Base-by-base conservation (phyloP, 2,113 vertebrate species). In the Clupea harengus region DNA sequence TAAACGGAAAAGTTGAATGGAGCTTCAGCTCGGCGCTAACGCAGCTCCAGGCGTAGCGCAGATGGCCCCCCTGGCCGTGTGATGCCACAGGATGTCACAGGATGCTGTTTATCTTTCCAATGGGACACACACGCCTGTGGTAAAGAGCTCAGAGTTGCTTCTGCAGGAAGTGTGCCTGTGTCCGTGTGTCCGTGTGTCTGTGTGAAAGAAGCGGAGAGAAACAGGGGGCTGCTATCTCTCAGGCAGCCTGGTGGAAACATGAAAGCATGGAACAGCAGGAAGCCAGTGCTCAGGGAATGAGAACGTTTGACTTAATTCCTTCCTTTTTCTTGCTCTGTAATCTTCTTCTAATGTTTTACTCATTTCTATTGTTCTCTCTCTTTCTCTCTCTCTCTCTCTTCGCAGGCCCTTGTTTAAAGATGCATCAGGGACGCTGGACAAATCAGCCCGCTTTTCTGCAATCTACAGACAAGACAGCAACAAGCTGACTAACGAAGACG, bases 381-480 rank as follows among this genome's bases (percentile, higher is more conserved):
- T 28, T n/a, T 54, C 67, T 39, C 39, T 39, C 39, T 39, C 39
- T 39, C 39, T 39, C 39, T 39, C 39, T 39, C 39, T 84, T 92
- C 93, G 83, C 92, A 99, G 98, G 92, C 93, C 96, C 0, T 89
- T 99, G 85, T 99, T 99, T 93, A 99, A 96, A 94, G 98, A 99
- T 88, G 92, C 95, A 81, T 96, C 95, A 81, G 97, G 98, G 93
- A 96, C 95, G 3, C 93, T 99, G 82, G 98, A 99, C 92, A 99
- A 97, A 94, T 95, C 92, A 67, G 96, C 96, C 91, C 96, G 98
- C 72, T 99, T 99, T 95, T 99, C 98, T 67, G 91, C 98, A 87
- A 94, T 99, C 86, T 99, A 98, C 94, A 94, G 96, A 88, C 98
- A 99, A 91, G 98, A 99, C 91, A 95, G 97, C 95, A 99, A 97